These are phyloP conservation scores for Magallana angulata DNA, from an alignment of 1,140 invertebrate species.

Conservation along the genomic window DNA sequence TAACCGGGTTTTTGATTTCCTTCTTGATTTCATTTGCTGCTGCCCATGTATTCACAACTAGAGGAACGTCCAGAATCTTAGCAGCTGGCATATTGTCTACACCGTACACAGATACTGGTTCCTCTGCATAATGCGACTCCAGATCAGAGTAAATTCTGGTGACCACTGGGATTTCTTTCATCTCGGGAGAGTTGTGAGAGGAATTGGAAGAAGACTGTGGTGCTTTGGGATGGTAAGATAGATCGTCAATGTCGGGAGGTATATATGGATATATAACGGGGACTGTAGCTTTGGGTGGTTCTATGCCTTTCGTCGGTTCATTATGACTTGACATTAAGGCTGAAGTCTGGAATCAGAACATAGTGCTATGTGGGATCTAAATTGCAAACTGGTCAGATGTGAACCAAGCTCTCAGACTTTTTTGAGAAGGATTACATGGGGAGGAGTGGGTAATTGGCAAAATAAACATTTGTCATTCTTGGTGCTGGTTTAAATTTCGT, in stretches of 20 bases:
- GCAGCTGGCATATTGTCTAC: constrained; percentile 55
- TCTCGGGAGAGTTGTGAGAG: neutral
- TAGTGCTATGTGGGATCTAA: constrained; percentile 31
- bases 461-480: neutral
- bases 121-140: constrained; percentile 70
- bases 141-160: constrained; percentile 58
- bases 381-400: neutral
- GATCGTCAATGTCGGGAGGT: constrained; percentile 59
- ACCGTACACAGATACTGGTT: constrained; percentile 65
- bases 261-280: constrained; percentile 57
- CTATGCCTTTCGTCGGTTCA: neutral
- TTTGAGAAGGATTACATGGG: neutral
- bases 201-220: constrained; percentile 29
- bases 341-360: constrained; percentile 48
- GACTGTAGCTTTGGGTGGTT: constrained; percentile 45
- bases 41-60: constrained; percentile 62
- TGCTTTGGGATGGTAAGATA: constrained; percentile 52
- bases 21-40: constrained; percentile 40
- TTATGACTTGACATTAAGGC: constrained; percentile 7
- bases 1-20: neutral
- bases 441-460: neutral
- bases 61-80: constrained; percentile 60
- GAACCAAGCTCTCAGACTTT: constrained; percentile 11
- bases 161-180: constrained; percentile 50
- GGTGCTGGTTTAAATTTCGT: constrained; percentile 20